These are phyloP conservation scores for Spheniscus humboldti DNA, from an alignment of 2,797 vertebrate species.

Conservation along the genomic window DNA sequence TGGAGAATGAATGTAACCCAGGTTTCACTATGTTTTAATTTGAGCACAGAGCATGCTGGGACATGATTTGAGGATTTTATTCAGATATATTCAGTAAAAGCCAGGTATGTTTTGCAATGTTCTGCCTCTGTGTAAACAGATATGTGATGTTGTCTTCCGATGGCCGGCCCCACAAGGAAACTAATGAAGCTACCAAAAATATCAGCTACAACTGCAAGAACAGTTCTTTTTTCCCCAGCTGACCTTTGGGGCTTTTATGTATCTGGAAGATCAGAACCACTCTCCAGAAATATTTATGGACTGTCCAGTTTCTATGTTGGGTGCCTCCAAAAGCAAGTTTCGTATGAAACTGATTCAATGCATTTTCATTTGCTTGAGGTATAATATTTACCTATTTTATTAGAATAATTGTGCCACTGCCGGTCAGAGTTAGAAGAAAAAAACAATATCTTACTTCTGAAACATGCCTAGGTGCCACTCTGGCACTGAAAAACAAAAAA, in stretches of 20 bases:
- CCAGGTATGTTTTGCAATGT: neutral
- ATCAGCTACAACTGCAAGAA: neutral
- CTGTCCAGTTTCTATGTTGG: neutral
- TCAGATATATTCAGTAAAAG: neutral
- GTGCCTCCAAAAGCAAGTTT: neutral
- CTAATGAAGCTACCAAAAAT: neutral
- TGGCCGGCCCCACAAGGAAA: neutral
- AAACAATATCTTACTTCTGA: neutral
- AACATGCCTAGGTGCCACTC: neutral
- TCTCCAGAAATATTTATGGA: neutral
- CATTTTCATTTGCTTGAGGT: neutral
- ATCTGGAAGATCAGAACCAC: neutral
- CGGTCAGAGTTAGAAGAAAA: neutral
- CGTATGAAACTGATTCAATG: neutral
- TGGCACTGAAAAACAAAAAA: neutral
- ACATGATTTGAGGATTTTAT: neutral
- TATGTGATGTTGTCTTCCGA: neutral
- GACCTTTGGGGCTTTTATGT: neutral
- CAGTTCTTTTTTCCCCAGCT: neutral
- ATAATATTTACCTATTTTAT: neutral
- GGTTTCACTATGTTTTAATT: neutral
- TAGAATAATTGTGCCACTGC: neutral
- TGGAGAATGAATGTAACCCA: accelerated
- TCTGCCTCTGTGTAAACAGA: neutral
- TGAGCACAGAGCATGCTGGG: neutral